Evolutionary conservation across 2,888 invertebrate species (phyloP), one percentile per base, ranked within the genome.

Genomic region (Zygaena filipendulae): DNA sequence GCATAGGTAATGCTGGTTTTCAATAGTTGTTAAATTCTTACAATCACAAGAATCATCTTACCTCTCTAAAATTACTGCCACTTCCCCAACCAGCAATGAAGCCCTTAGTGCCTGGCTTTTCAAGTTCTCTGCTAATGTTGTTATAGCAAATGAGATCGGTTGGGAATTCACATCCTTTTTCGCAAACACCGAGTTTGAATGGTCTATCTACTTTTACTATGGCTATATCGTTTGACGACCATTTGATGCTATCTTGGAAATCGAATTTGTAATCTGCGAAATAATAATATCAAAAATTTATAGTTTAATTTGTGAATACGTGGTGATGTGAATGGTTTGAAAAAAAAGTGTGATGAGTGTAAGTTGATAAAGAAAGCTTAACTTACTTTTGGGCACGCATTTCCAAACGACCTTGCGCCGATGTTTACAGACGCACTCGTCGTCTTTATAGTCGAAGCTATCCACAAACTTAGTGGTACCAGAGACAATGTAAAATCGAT

Each of bases 181-280:
- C 77, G 4, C 19, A 13, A 0, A 67, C 59, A 2, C 72, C 72
- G 1, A 77, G 43, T 38, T 71, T 75, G 42, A 79, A 77, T 0
- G 70, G 59, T 29, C 49, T 70, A 29, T 77, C 60, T 2, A 77
- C 77, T 53, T 69, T 74, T 0, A 79, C 70, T 16, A 79, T 67
- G 1, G 77, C 77, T 22, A 79, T 79, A 24, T 79, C 77, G 39
- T 79, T 79, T 1, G 77, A 68, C 1, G 77, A 74, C 77, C 77
- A 79, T 39, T 75, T 77, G 29, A 72, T 61, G 32, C 74, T 77
- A 46, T 79, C 77, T 67, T 74, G 69, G 50, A 77, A 77, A 46
- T 77, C 77, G 37, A 77, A 79, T 40, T 75, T 77, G 49, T 79
- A 79, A 26, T 77, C 77, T 77, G 40, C 1, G 46, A 49, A 31